phyloP scores from a whole-genome alignment of 2,113 vertebrate genomes.

The Tauraco erythrolophus region DNA sequence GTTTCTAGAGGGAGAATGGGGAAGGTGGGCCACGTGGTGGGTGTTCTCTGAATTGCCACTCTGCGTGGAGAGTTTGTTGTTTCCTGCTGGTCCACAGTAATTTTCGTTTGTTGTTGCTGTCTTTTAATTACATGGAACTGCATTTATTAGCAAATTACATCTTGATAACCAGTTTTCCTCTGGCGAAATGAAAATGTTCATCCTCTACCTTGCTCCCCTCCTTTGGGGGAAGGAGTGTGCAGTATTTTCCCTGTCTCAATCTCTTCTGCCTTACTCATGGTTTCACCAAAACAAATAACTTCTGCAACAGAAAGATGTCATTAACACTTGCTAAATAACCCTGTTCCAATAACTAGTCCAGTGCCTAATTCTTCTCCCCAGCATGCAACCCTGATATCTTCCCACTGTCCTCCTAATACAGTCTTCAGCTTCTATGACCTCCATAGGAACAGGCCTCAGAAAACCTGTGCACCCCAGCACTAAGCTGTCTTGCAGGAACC shows the following conservation, averaged over 20 bases:
- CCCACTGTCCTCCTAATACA: neutral
- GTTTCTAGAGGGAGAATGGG: neutral
- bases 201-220: neutral
- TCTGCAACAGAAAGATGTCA: neutral
- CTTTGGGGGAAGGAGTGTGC: neutral
- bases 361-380: neutral
- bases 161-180: neutral
- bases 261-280: neutral
- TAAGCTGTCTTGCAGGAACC: neutral
- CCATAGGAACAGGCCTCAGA: neutral
- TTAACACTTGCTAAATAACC: neutral
- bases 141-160: conserved; percentile 21
- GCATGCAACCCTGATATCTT: neutral
- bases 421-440: neutral
- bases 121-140: conserved; percentile 1
- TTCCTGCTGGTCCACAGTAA: neutral
- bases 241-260: neutral
- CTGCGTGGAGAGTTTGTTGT: neutral
- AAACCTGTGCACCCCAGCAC: neutral
- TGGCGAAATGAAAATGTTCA: neutral
- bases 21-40: neutral
- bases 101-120: neutral
- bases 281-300: neutral
- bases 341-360: neutral
- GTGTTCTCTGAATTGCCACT: conserved; percentile 28